phyloP scores from a whole-genome alignment of 2,797 vertebrate genomes.

The Pseudocheirus occidentalis region DNA sequence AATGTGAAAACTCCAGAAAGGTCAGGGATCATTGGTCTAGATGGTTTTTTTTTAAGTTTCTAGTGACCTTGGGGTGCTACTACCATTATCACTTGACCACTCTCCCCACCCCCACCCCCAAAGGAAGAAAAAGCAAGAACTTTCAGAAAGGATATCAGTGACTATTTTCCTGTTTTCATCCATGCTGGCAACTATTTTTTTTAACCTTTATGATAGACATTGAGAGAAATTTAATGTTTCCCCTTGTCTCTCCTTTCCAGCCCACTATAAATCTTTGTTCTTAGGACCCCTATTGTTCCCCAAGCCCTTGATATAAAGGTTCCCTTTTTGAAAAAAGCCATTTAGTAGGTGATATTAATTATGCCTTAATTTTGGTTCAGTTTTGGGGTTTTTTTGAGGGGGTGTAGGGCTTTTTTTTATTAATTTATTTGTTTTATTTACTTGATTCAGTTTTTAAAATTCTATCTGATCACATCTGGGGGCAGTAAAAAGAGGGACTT shows the following conservation, averaged over 20 bases:
- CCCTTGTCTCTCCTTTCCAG: neutral
- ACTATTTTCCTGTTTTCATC: neutral
- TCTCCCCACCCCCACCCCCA: neutral
- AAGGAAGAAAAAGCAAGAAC: neutral
- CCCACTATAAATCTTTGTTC: neutral
- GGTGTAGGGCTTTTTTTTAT: no score
- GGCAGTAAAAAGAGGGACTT: neutral
- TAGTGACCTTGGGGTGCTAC: neutral
- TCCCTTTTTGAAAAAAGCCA: neutral
- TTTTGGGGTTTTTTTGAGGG: neutral
- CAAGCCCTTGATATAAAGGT: neutral
- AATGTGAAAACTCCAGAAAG: neutral
- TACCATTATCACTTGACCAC: neutral
- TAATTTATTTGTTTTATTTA: no score
- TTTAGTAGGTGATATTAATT: neutral
- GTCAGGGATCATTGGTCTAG: neutral
- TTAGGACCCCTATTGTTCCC: neutral
- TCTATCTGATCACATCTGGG: neutral
- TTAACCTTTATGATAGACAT: neutral
- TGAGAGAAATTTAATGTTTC: neutral
- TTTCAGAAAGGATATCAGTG: neutral
- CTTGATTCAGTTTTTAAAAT: neutral
- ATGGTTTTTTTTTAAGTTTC: neutral
- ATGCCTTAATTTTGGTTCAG: neutral
- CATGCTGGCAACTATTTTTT: neutral